A percentile compares a stretch with the other conserved stretches of the same genome.
phyloP scores from a whole-genome alignment of 2,888 invertebrate genomes.

The Spialia ferax region DNA sequence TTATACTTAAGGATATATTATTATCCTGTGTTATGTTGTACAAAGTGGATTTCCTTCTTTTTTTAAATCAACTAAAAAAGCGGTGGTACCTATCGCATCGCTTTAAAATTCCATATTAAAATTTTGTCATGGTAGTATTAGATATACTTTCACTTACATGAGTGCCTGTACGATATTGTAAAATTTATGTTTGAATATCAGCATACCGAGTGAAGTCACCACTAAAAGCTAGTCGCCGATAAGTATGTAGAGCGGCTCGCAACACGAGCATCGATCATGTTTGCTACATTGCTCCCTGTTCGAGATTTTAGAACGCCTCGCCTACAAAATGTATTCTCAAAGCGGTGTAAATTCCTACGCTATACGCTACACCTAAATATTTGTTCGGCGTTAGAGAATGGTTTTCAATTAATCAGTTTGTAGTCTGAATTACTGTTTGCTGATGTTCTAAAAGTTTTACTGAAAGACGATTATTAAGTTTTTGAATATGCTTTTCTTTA shows the following conservation, averaged over 20 bases:
- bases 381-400: slow-evolving; percentile 32
- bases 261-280: slow-evolving; percentile 45
- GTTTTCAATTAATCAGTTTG: slow-evolving; percentile 9
- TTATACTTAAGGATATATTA: too few species aligned
- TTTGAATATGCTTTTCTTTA: too few species aligned
- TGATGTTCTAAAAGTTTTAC: background rate
- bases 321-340: slow-evolving; percentile 31
- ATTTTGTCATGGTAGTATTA: too few species aligned
- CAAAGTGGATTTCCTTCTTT: too few species aligned
- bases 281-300: slow-evolving; percentile 35
- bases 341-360: slow-evolving; percentile 11
- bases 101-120: background rate
- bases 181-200: background rate
- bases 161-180: background rate
- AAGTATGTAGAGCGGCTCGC: slow-evolving; percentile 47
- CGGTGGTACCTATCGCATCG: too few species aligned
- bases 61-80: too few species aligned
- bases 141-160: too few species aligned
- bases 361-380: slow-evolving; percentile 8
- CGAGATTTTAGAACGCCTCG: slow-evolving; percentile 29
- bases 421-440: background rate
- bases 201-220: background rate
- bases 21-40: too few species aligned
- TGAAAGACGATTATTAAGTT: background rate
- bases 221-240: slow-evolving; percentile 12